A percentile compares a stretch with the other conserved stretches of the same genome.
phyloP scores from a whole-genome alignment of 2,113 vertebrate genomes.

The Cyphomyrus discorhynchus region DNA sequence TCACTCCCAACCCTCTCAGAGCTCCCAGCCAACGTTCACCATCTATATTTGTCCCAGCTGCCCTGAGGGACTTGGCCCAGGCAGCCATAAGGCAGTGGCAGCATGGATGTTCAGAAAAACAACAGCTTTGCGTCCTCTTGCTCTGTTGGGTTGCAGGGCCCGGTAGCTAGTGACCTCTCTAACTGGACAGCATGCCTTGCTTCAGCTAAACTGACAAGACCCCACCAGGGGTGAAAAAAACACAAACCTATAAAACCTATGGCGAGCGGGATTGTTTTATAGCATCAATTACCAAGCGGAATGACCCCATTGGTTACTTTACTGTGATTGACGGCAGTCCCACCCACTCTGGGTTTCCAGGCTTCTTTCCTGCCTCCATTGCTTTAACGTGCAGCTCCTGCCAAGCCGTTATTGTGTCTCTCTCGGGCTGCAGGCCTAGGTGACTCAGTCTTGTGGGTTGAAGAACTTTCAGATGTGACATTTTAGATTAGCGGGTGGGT shows the following conservation, averaged over 20 bases:
- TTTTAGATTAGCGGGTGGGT: conserved; percentile 1
- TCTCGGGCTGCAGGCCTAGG: neutral
- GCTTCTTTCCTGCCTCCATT: neutral
- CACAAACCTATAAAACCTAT: neutral
- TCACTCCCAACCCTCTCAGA: neutral
- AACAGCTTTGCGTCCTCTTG: neutral
- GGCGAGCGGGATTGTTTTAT: neutral
- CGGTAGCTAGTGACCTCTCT: neutral
- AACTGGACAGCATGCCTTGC: neutral
- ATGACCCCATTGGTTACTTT: neutral
- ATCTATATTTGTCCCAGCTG: neutral
- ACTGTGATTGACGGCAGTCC: neutral
- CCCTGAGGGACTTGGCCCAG: neutral
- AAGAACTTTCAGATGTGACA: neutral
- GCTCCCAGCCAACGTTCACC: neutral
- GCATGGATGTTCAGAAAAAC: neutral
- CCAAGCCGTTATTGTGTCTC: neutral
- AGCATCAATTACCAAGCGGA: neutral
- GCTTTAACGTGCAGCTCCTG: neutral
- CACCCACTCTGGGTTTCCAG: neutral
- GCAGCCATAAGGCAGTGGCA: neutral
- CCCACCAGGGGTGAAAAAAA: neutral
- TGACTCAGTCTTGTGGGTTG: neutral
- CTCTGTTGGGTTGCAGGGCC: neutral
- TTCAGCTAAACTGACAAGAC: neutral